These are phyloP conservation scores for Fregetta grallaria DNA, from an alignment of 2,113 vertebrate species.

Conservation along the genomic window DNA sequence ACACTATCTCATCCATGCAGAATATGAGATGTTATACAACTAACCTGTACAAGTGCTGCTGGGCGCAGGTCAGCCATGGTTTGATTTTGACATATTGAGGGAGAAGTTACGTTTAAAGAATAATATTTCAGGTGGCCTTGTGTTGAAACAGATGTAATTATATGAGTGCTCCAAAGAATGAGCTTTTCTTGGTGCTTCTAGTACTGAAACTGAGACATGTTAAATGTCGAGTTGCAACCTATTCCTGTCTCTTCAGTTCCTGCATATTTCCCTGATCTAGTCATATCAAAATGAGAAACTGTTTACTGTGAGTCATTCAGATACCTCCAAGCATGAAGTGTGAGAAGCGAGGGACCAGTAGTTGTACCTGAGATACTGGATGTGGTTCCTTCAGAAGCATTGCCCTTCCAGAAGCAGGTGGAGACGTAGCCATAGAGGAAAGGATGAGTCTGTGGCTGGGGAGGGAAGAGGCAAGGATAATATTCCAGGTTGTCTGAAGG, in stretches of 20 bases:
- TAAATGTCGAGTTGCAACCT: neutral
- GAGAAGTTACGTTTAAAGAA: neutral
- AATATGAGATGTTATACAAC: neutral
- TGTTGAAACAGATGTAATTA: neutral
- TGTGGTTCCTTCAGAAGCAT: neutral
- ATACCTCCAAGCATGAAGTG: neutral
- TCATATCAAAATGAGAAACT: neutral
- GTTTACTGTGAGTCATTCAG: neutral
- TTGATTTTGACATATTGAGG: neutral
- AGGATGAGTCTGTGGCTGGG: neutral
- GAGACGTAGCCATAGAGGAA: neutral
- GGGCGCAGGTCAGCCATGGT: neutral
- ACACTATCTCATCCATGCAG: neutral
- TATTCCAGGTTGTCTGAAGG: neutral
- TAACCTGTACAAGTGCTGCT: neutral
- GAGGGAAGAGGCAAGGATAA: neutral
- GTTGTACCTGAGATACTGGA: neutral
- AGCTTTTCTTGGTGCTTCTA: neutral
- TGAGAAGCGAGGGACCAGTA: neutral
- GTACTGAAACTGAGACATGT: neutral
- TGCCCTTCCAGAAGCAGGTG: neutral
- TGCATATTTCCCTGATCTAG: neutral
- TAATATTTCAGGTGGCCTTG: neutral
- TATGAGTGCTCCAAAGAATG: neutral
- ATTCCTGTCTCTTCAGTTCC: neutral